phyloP scores from a whole-genome alignment of 1,140 invertebrate genomes.

The Bombus vancouverensis region DNA sequence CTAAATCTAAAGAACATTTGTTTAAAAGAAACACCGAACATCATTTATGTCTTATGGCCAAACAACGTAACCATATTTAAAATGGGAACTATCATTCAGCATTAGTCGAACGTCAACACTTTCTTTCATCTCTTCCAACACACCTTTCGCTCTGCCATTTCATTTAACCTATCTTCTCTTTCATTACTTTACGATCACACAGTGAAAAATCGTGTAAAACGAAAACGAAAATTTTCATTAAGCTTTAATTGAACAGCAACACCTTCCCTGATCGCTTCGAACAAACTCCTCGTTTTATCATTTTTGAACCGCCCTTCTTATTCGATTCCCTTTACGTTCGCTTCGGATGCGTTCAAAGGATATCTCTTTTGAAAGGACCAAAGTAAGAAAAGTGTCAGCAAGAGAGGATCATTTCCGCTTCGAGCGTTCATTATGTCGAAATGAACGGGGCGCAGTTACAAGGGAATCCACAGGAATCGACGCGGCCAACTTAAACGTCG shows the following conservation, averaged over 20 bases:
- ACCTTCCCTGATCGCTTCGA: not conserved
- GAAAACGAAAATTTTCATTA: not conserved
- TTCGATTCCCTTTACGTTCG: not conserved
- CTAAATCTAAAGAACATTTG: too few species aligned
- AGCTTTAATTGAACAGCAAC: too few species aligned
- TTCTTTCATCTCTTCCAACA: too few species aligned
- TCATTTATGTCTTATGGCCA: too few species aligned
- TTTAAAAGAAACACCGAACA: too few species aligned
- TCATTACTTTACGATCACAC: too few species aligned
- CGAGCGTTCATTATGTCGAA: slow-evolving; percentile 4
- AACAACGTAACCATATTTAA: too few species aligned
- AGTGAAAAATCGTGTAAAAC: not conserved
- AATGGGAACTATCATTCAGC: too few species aligned
- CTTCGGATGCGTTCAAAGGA: not conserved
- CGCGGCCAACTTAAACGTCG: not conserved
- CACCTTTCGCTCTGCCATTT: too few species aligned
- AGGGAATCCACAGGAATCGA: not conserved
- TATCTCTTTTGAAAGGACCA: not conserved
- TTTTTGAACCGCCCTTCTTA: not conserved
- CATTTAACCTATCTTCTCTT: too few species aligned
- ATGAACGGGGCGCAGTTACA: not conserved
- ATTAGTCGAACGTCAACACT: too few species aligned
- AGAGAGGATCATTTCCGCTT: not conserved
- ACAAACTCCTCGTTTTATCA: not conserved
- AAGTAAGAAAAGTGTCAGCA: slow-evolving; percentile 3